phyloP scores from a whole-genome alignment of 2,888 invertebrate genomes.

The Athalia cordata region DNA sequence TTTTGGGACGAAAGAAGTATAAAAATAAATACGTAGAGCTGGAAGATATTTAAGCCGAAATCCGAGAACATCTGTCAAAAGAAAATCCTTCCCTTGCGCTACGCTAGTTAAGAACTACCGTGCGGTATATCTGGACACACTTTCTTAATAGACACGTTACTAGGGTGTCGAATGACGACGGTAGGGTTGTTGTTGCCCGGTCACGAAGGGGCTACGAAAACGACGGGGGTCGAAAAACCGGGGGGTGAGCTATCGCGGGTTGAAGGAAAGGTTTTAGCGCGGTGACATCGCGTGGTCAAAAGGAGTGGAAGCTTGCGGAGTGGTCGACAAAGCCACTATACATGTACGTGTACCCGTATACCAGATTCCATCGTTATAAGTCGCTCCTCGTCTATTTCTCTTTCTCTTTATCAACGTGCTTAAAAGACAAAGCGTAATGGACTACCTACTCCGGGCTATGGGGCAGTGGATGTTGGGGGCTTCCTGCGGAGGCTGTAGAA shows the following conservation, averaged over 20 bases:
- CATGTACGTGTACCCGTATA: background rate
- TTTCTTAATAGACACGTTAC: conserved; percentile 1
- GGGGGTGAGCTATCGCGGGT: conserved; percentile 35
- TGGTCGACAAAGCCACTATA: conserved; percentile 22
- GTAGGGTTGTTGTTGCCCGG: conserved; percentile 9
- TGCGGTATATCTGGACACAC: conserved; percentile 53
- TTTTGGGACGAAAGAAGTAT: background rate
- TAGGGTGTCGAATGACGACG: conserved; percentile 31
- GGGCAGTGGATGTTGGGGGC: conserved; percentile 28
- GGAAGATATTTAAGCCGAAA: background rate
- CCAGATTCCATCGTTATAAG: conserved; percentile 26
- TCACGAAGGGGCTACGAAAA: conserved; percentile 21
- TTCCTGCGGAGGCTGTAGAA: conserved; percentile 27
- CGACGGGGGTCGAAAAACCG: conserved; percentile 6
- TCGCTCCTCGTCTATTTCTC: conserved; percentile 45
- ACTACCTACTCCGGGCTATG: conserved; percentile 31
- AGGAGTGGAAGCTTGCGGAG: conserved; percentile 31
- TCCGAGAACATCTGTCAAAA: too few species aligned
- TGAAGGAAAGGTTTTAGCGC: conserved; percentile 35
- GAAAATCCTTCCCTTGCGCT: too few species aligned
- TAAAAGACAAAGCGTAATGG: conserved; percentile 44
- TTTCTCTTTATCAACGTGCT: conserved; percentile 5
- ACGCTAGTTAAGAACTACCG: background rate
- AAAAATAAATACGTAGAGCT: background rate
- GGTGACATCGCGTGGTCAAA: conserved; percentile 44